Evolutionary conservation across 2,797 vertebrate species (phyloP).

Genomic region (Coreius guichenoti): DNA sequence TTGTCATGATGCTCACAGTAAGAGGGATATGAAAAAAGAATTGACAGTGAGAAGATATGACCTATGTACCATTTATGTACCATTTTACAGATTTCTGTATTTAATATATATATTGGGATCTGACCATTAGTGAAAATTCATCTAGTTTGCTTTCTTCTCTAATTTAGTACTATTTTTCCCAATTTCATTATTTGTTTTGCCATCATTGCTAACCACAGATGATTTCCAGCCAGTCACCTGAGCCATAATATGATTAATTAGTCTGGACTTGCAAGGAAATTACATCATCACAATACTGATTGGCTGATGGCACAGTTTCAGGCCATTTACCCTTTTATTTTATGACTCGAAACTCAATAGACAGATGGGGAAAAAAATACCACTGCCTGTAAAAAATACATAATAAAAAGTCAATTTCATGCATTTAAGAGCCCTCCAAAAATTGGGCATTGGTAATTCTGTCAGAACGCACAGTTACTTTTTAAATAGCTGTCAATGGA

Average conservation of each 20-base stretch:
- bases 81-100: neutral
- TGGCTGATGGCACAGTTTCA: neutral
- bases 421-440: neutral
- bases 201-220: neutral
- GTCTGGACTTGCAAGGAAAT: neutral
- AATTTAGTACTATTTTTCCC: neutral
- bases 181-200: neutral
- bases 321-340: neutral
- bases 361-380: neutral
- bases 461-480: neutral
- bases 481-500: neutral
- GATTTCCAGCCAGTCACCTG: neutral
- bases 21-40: neutral
- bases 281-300: neutral
- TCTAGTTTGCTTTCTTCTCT: neutral
- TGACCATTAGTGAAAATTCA: neutral
- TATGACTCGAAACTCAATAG: neutral
- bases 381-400: neutral
- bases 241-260: neutral
- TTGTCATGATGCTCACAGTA: conserved; percentile 56
- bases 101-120: neutral
- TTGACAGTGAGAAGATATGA: neutral
- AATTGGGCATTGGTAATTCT: neutral
- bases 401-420: neutral
- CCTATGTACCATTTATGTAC: neutral